Base-by-base conservation (phyloP, 2,888 invertebrate genomes). In the Lottia gigantea region DNA sequence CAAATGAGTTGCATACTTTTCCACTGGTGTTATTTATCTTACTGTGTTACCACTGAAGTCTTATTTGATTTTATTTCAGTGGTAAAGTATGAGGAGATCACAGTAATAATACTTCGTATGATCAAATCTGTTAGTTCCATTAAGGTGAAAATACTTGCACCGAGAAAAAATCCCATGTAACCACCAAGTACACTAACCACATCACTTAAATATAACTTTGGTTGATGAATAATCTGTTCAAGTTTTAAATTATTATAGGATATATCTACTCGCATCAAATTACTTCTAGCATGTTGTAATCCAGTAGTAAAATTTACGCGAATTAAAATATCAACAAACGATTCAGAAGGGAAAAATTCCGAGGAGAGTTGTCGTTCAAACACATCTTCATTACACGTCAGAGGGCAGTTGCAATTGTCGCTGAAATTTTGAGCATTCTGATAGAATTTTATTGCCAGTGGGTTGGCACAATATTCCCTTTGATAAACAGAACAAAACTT, bases 91-190 rank as follows among this genome's bases (percentile, higher is more conserved):
- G 23, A 55, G 11, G 55, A 19, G 11, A 55, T 55, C 23, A 23
- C 12, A 23, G 55, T 23, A 23, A 23, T 23, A 16, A 19, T 55
- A 23, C 19, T 55, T 55, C 55, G 55, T 23, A 55, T 11, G 2
- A 55, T 23, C 12, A 55, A 19, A 55, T 55, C 55, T 14, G 19
- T 2, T 14, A 55, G 19, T 55, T 55, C 55, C 23, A 55, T 19
- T 23, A 55, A 19, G 1, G 55, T 23, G 19, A 55, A 23, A 55
- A 55, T 23, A 55, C 55, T 55, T 23, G 55, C 55, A 55, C 55
- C 55, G 14, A 55, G 11, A 55, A 11, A 55, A 55, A 55, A 55
- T 19, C 55, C 55, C 55, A 55, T 55, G 55, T 23, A 55, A 55
- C 55, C 55, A 23, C 55, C 55, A 19, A 55, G 19, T 0, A 11